phyloP scores from a whole-genome alignment of 2,888 invertebrate genomes.

The Selenia dentaria region DNA sequence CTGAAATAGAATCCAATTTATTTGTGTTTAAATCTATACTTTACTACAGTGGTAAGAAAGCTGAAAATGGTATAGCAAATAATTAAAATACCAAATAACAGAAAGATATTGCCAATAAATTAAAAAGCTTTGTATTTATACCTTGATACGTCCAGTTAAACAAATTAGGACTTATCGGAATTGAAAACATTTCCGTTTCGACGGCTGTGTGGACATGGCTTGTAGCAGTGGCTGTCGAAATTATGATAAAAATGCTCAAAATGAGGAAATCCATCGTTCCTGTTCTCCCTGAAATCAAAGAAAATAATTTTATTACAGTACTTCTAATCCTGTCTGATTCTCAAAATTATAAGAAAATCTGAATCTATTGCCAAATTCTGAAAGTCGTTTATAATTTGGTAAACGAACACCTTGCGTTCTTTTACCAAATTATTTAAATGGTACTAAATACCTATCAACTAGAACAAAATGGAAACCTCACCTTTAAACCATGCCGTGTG shows the following conservation, averaged over 20 bases:
- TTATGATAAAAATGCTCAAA: slow-evolving; percentile 37
- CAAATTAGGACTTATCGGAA: slow-evolving; percentile 90
- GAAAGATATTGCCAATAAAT: no score
- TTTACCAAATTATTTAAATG: no score
- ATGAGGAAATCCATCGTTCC: slow-evolving; percentile 12
- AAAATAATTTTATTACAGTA: no score
- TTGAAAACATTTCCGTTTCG: slow-evolving; percentile 91
- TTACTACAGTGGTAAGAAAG: no score
- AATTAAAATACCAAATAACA: neutral
- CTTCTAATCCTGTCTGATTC: no score
- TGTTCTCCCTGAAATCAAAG: slow-evolving; percentile 37
- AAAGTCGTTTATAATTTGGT: no score
- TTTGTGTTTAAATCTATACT: no score
- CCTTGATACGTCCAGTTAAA: slow-evolving; percentile 93
- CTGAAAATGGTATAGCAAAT: neutral
- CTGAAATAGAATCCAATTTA: slow-evolving; percentile 12
- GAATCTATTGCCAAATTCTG: no score
- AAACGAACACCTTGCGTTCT: no score
- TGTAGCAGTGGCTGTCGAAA: slow-evolving; percentile 37
- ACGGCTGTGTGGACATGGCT: slow-evolving; percentile 80
- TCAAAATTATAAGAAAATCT: no score
- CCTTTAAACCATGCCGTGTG: slow-evolving; percentile 28
- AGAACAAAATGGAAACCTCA: slow-evolving; percentile 7
- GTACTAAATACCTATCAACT: no score
- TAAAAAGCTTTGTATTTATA: slow-evolving; percentile 52